These are phyloP conservation scores for Seriola rivoliana DNA, from an alignment of 2,113 vertebrate genomes.

Conservation along the genomic window DNA sequence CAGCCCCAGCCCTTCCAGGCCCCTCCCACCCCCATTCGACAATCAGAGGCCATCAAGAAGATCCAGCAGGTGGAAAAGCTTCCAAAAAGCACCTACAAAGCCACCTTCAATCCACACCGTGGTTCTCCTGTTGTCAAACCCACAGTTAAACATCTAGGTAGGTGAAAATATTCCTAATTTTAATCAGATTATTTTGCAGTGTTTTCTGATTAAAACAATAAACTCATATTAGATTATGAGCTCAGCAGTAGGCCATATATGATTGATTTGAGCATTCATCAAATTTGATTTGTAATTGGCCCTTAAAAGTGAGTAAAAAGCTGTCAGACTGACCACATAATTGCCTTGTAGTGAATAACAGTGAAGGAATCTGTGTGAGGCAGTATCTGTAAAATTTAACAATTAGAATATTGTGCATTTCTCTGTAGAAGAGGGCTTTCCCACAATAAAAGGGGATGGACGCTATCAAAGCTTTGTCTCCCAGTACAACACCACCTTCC, in stretches of 20 bases:
- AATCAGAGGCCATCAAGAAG: neutral
- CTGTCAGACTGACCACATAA: neutral
- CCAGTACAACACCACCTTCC: conserved; percentile 55
- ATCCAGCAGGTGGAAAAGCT: neutral
- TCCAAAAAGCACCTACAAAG: conserved; percentile 43
- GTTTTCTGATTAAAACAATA: neutral
- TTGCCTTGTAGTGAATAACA: conserved; percentile 34
- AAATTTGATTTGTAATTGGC: neutral
- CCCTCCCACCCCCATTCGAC: neutral
- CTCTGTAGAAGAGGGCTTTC: conserved; percentile 41
- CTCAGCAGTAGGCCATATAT: neutral
- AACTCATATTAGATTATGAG: neutral
- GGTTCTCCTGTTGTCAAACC: conserved; percentile 16
- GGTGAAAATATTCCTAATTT: conserved; percentile 24
- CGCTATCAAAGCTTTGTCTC: neutral
- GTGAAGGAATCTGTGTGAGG: neutral
- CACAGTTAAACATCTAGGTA: conserved; percentile 42
- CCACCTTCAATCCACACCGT: conserved; percentile 29
- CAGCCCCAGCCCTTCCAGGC: neutral
- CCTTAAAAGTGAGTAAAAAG: neutral
- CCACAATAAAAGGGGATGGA: conserved; percentile 38
- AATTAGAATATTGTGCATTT: neutral
- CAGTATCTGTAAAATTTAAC: neutral
- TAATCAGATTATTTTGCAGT: neutral
- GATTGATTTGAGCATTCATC: neutral